phyloP scores from a whole-genome alignment of 2,113 vertebrate genomes.

The Trochalopteron elliotii region DNA sequence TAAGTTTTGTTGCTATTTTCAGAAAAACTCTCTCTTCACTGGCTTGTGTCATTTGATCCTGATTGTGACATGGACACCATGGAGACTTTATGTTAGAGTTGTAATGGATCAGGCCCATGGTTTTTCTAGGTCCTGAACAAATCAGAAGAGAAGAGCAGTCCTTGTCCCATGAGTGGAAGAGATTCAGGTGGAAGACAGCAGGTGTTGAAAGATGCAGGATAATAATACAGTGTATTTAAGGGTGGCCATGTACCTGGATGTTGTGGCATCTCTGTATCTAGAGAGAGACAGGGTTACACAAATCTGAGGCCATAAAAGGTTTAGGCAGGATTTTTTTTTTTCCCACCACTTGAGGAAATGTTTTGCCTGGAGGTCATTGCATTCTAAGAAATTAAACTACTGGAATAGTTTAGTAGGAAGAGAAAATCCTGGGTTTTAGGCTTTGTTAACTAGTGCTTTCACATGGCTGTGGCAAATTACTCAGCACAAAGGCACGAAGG shows the following conservation, averaged over 20 bases:
- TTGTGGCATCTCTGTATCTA: neutral
- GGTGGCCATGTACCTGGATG: fast-evolving
- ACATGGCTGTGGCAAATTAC: neutral
- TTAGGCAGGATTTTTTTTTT: neutral
- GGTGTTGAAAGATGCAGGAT: neutral
- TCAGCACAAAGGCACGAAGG: neutral
- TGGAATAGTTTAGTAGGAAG: neutral
- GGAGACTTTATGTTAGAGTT: neutral
- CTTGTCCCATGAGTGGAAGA: neutral
- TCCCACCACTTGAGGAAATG: neutral
- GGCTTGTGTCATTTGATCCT: neutral
- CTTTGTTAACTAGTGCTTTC: neutral
- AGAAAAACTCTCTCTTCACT: neutral
- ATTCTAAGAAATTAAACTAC: neutral
- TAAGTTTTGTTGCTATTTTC: neutral
- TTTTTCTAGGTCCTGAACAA: neutral
- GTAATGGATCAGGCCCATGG: neutral
- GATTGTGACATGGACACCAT: neutral
- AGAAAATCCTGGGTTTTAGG: neutral
- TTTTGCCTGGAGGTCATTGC: neutral
- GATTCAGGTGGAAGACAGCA: neutral
- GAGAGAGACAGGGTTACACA: neutral
- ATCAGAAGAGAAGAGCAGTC: neutral
- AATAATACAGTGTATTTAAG: neutral
- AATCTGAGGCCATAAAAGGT: neutral